Base-by-base conservation (phyloP, 2,888 invertebrate species). In the Andricus curvator region DNA sequence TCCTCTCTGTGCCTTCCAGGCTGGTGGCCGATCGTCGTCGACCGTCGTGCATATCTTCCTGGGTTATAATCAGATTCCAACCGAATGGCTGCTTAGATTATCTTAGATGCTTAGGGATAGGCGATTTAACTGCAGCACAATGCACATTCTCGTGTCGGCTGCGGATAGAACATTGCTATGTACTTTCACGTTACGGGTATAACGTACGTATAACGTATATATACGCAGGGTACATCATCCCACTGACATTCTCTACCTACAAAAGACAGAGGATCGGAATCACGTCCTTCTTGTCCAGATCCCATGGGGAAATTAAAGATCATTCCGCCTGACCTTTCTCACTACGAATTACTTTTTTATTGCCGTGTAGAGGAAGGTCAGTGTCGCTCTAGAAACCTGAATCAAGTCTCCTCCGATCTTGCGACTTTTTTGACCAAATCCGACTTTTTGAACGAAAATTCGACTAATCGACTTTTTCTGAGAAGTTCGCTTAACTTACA, bases 281-380 rank as follows among this genome's bases (percentile, higher is more conserved):
- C 70, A 70, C 70, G 70, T 70, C 70, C 70, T 48, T 70, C 70
- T 70, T 70, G 51, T 70, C 48, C 70, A 70, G 48, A 70, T 70
- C 29, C 29, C 25, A 51, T 25, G 70, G 51, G 70, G 70, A 70
- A 70, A 70, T 70, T 70, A 29, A 29, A 70, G 70, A 70, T 70
- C 70, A 70, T 29, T 56, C 56, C 56, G 3, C 9, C 56, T 56
- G 70, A 70, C 70, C 70, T 70, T 70, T 70, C 70, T 70, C 70
- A 70, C 70, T 70, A 48, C 25, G 48, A 48, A 48, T 48, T 29
- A 25, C 66, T n/a, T 67, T 25, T 48, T 51, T 25, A 25, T 17
- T 17, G 48, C 29, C 70, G 25, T 4, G 29, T 17, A 17, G 48
- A 68, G 15, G 25, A 68, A 44, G 22, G 44, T 29, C 70, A 44